Conservation (phyloP, 2,113 vertebrate species). For the Pterocles gutturalis region DNA sequence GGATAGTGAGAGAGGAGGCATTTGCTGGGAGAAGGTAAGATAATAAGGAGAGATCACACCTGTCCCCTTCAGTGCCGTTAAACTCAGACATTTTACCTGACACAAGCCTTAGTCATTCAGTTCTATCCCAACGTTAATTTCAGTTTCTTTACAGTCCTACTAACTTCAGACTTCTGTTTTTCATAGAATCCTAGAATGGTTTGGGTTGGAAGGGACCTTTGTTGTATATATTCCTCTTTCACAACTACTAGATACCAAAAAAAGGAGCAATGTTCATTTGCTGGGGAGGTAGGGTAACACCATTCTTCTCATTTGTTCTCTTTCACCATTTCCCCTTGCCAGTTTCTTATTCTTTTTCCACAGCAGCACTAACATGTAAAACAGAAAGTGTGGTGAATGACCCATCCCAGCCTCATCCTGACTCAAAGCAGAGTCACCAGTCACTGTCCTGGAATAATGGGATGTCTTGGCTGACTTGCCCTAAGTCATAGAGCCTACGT, state of each 20-base stretch:
- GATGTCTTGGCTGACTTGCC: background rate
- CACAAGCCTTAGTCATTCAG: background rate
- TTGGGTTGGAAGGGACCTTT: background rate
- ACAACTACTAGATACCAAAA: background rate
- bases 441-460: background rate
- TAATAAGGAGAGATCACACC: background rate
- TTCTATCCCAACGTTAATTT: background rate
- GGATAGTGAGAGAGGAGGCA: background rate
- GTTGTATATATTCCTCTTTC: background rate
- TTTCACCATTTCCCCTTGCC: background rate
- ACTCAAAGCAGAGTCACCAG: background rate
- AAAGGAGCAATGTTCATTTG: background rate
- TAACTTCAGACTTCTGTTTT: background rate
- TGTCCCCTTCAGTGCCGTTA: background rate
- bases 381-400: background rate
- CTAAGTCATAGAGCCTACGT: background rate
- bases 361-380: background rate
- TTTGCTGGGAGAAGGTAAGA: background rate
- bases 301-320: background rate
- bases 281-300: background rate
- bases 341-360: background rate
- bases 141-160: background rate
- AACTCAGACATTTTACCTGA: background rate
- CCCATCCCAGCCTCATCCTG: background rate
- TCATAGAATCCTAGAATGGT: too few relatives aligned